A percentile compares a stretch with the other conserved stretches of the same genome.
phyloP scores from a whole-genome alignment of 2,888 invertebrate species.

The Meliscaeva auricollis region DNA sequence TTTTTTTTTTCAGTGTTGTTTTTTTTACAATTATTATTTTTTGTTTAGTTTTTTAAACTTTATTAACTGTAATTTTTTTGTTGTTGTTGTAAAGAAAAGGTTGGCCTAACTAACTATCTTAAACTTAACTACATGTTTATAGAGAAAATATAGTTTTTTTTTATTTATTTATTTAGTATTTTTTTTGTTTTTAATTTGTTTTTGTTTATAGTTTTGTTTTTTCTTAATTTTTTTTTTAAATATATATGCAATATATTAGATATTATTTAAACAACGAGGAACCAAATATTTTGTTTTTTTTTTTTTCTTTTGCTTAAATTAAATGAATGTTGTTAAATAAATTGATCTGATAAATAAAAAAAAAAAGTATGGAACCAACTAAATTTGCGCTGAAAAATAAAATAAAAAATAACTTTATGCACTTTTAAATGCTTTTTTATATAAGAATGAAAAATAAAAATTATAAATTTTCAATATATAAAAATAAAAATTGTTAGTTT shows the following conservation, averaged over 20 bases:
- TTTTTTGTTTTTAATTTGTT: not conserved
- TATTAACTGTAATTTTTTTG: constrained; percentile 30
- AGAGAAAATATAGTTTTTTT: constrained; percentile 64
- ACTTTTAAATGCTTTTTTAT: constrained; percentile 59
- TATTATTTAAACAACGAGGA: constrained; percentile 70
- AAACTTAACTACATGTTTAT: constrained; percentile 59
- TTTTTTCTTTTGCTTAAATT: constrained; percentile 66
- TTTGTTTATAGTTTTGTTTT: constrained; percentile 21
- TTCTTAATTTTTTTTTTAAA: constrained; percentile 24
- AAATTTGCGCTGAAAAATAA: constrained; percentile 30
- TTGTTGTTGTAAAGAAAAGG: constrained; percentile 28
- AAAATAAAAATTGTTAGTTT: constrained; percentile 7
- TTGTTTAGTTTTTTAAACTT: constrained; percentile 4
- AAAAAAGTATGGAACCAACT: constrained; percentile 49
- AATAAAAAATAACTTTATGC: constrained; percentile 40
- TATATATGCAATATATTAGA: constrained; percentile 35
- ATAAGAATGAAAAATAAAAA: constrained; percentile 6
- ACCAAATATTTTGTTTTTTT: constrained; percentile 67
- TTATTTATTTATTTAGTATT: constrained; percentile 28
- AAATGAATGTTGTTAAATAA: constrained; percentile 58
- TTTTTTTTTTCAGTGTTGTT: constrained; percentile 23
- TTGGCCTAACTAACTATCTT: constrained; percentile 64
- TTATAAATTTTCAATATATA: constrained; percentile 16
- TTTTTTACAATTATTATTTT: not conserved
- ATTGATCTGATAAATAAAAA: constrained; percentile 40